phyloP scores from a whole-genome alignment of 2,113 vertebrate genomes.

The Pyrgilauda ruficollis region DNA sequence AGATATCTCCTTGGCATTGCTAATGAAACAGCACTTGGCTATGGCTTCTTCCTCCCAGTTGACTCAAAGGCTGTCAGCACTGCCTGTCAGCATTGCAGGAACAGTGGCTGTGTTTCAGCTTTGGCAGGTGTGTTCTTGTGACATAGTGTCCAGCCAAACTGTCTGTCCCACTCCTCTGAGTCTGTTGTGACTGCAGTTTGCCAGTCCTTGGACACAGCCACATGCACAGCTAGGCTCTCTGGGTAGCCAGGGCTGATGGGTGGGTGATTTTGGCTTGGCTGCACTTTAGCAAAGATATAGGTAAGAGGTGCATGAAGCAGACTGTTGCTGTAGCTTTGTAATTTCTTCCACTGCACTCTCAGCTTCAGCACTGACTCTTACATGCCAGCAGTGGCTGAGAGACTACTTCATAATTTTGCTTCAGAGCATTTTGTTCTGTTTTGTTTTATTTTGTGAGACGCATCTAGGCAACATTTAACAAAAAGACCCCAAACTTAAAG shows the following conservation, averaged over 20 bases:
- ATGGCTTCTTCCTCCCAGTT: not conserved
- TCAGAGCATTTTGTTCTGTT: not conserved
- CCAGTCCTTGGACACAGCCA: not conserved
- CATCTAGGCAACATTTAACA: not conserved
- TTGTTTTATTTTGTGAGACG: not conserved
- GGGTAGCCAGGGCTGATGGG: not conserved
- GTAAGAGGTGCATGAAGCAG: not conserved
- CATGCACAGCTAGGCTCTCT: not conserved
- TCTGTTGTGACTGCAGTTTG: not conserved
- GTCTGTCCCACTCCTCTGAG: not conserved
- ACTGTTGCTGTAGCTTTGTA: not conserved
- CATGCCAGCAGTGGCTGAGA: not conserved
- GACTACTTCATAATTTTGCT: not conserved
- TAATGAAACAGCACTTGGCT: not conserved
- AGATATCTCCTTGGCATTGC: not conserved
- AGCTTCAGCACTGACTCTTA: not conserved
- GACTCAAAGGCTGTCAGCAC: not conserved
- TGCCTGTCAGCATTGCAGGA: not conserved
- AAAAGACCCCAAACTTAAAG: not conserved
- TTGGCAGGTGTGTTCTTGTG: not conserved
- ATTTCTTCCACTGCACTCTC: not conserved
- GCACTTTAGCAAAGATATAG: not conserved
- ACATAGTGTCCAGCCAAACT: accelerated
- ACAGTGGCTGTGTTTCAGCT: not conserved
- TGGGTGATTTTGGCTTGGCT: not conserved